phyloP scores from a whole-genome alignment of 1,140 invertebrate species.

The Trichonephila clavata region DNA sequence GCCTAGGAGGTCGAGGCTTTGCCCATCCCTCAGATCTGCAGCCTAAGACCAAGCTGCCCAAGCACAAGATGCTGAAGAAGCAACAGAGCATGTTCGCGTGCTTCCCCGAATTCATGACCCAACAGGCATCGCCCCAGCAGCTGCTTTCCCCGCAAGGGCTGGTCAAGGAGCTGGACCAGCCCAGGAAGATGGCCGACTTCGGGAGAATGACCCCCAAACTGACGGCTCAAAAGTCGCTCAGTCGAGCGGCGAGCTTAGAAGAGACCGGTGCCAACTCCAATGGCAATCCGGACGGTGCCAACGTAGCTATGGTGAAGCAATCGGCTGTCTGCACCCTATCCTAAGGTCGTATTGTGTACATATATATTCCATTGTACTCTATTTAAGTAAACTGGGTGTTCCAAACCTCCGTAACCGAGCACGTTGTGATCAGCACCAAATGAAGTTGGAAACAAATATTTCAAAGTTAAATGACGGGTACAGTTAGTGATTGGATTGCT shows the following conservation, averaged over 20 bases:
- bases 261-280: conserved; percentile 62
- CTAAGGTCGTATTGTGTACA: conserved; percentile 45
- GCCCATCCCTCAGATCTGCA: conserved; percentile 5
- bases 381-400: conserved; percentile 6
- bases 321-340: conserved; percentile 61
- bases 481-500: background rate
- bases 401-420: conserved; percentile 17
- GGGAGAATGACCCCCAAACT: conserved; percentile 56
- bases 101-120: conserved; percentile 77
- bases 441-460: conserved; percentile 25
- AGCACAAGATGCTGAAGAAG: conserved; percentile 79
- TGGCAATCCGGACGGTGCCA: conserved; percentile 38
- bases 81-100: conserved; percentile 79
- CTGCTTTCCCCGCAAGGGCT: conserved; percentile 56
- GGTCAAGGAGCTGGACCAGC: conserved; percentile 61
- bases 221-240: conserved; percentile 62
- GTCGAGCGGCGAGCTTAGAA: conserved; percentile 67
- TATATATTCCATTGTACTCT: background rate
- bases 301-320: conserved; percentile 21
- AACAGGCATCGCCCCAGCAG: conserved; percentile 44
- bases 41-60: conserved; percentile 77
- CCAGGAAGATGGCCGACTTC: background rate
- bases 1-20: background rate
- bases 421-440: conserved; percentile 5
- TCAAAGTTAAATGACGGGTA: background rate